Evolutionary conservation across 2,888 invertebrate species (phyloP), one percentile per base, ranked within the genome.

Genomic region (Trilocha varians): DNA sequence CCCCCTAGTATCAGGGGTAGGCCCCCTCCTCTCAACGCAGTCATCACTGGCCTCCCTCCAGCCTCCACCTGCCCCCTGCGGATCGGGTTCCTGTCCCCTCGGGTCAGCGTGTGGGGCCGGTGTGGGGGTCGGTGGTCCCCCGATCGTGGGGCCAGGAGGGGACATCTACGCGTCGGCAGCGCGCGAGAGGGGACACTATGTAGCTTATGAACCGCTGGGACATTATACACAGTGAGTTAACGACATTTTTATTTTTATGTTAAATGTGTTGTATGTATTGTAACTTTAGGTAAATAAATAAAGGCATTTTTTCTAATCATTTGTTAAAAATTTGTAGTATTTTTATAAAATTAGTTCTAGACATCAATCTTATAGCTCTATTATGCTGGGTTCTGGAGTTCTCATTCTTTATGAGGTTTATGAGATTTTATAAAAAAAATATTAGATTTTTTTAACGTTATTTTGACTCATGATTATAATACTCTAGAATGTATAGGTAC

Each of bases 151-250:
- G 36, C 48, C 34, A 25, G 42, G 53, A 42, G 39, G 71, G n/a
- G 79, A 85, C 59, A 70, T 82, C 44, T 84, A 79, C 66, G 84
- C 84, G 33, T 70, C 70, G 44, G 76, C 76, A 1, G 83, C 82
- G 25, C 45, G 86, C 1, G 86, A 86, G 66, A 49, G 86, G 1
- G 86, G 86, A 0, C 86, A 86, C 53, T 87, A 87, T 50, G 86
- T 87, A 34, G 86, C 86, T 2, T 87, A 87, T 48, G 86, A 87
- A 47, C 86, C 86, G 38, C 73, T 87, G 3, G 84, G 83, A 9
- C 83, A 79, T 32, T 84, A 83, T 47, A 82, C 83, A 34, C 84
- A 84, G 84, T 84, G 32, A 74, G 80, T 73, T 46, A 13, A 34
- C 13, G 16, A 14, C 14, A 13, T 14, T 16, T 15, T 15, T 11